Percentiles rank a stretch among this genome's conserved stretches.
phyloP scores from a whole-genome alignment of 2,797 vertebrate genomes.

The Astyanax mexicanus region DNA sequence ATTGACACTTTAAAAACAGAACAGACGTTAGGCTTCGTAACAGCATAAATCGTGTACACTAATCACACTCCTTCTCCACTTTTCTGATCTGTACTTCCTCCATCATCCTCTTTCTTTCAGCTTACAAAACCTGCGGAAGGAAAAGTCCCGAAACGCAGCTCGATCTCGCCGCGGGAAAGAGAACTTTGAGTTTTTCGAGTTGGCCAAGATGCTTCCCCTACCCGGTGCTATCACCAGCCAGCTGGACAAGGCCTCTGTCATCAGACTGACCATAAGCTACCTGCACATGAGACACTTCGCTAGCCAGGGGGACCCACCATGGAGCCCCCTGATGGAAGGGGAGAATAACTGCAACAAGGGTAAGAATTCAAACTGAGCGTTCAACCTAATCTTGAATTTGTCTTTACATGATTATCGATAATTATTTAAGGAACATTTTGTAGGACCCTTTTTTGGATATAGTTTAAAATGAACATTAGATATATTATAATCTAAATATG shows the following conservation, averaged over 20 bases:
- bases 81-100: neutral
- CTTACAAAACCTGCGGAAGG: conserved; percentile 90
- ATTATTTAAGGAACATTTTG: no score
- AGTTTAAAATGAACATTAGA: no score
- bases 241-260: conserved; percentile 92
- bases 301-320: conserved; percentile 87
- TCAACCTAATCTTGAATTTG: no score
- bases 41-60: neutral
- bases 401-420: no score
- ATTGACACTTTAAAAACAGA: no score
- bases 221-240: conserved; percentile 92
- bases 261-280: conserved; percentile 92
- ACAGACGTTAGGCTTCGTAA: no score
- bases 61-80: neutral
- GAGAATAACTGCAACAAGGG: conserved; percentile 81
- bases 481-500: no score
- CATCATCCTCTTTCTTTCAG: conserved; percentile 63
- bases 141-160: conserved; percentile 92
- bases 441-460: no score
- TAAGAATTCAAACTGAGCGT: conserved; percentile 58
- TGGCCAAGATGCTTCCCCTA: conserved; percentile 90
- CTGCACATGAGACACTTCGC: conserved; percentile 92
- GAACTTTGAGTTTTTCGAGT: conserved; percentile 92
- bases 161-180: conserved; percentile 90
- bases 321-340: conserved; percentile 82